Base-by-base conservation (phyloP, 2,797 vertebrate species). In the Xenopus petersii region DNA sequence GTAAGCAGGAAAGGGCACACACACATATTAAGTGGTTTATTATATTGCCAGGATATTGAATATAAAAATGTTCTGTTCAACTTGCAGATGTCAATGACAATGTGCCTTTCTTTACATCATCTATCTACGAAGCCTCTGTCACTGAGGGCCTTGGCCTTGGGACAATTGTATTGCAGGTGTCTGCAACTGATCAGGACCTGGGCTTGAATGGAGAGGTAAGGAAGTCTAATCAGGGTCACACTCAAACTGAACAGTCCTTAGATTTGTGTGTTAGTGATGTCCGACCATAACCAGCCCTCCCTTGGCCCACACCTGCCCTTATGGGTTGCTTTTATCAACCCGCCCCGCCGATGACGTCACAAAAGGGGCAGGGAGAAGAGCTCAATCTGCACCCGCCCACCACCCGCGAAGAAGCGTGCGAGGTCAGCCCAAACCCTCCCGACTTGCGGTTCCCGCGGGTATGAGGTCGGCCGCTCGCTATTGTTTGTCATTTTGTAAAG, bases 31-130 rank as follows among this genome's bases (percentile, higher is more conserved):
- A 26, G 2, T 46, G 17, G 12, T 15, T 9, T 33, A 65, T 65
- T 56, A 10, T 10, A 58, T 10, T 3, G 36, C 0, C 67, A 1
- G 49, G 2, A 0, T 0, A n/a, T 26, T 60, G 10, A 26, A 12
- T 24, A 24, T 16, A 74, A 58, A 75, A n/a, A 10, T 54, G 4
- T 62, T 83, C 74, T 80, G 33, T 68, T 60, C 2, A 65, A 2
- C 69, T 81, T 79, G 49, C 82, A 96, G 95, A 96, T 84, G 95
- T 96, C 60, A 96, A 96, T 24, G 95, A 96, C 87, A 96, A 96
- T 12, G 94, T 96, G 59, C 95, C 95, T 0, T 95, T 96, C 87
- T 96, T 96, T 86, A 95, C 94, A 55, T 95, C 94, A 2, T 94
- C 94, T 68, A 91, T 94, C 85, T 96, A 96, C 21, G 95, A 96